Conservation (phyloP, 2,797 vertebrate genomes). For the Taenioides sp. region DNA sequence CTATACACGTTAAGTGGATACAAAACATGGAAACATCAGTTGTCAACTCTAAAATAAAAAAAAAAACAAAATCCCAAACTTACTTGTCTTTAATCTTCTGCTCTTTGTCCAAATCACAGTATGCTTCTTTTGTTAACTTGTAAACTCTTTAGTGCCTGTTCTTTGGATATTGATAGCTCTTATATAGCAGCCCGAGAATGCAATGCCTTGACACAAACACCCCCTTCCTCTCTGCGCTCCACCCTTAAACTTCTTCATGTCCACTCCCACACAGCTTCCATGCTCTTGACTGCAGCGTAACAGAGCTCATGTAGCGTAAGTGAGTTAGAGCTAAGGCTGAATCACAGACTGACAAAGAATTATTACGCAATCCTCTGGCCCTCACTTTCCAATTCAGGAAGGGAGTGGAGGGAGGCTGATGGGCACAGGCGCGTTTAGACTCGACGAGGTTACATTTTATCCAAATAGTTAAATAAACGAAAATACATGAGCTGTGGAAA, state of each 20-base stretch:
- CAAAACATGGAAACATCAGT: not conserved
- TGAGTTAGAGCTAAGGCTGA: not conserved
- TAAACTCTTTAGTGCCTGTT: constrained; percentile 9
- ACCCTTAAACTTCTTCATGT: constrained; percentile 14
- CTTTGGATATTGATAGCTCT: constrained; percentile 18
- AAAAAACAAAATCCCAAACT: constrained; percentile 10
- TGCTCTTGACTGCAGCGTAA: constrained; percentile 1
- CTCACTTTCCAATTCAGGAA: constrained; percentile 14
- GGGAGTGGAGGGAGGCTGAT: constrained; percentile 16
- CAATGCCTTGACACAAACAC: constrained; percentile 23
- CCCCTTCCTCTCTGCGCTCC: constrained; percentile 16
- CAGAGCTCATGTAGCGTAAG: not conserved
- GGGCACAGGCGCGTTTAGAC: not conserved
- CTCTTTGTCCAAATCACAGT: constrained; percentile 11
- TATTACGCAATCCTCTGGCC: constrained; percentile 18
- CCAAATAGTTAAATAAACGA: not conserved
- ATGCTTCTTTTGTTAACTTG: constrained; percentile 10
- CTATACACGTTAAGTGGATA: not conserved
- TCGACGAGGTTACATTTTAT: not conserved
- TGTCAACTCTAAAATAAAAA: not conserved
- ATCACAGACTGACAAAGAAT: constrained; percentile 1
- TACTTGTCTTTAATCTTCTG: constrained; percentile 46
- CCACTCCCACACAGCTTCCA: constrained; percentile 15
- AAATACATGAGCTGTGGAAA: not conserved
- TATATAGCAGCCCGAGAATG: constrained; percentile 19